Evolutionary conservation across 2,888 invertebrate species (phyloP).

Genomic region (Junonia oenone): DNA sequence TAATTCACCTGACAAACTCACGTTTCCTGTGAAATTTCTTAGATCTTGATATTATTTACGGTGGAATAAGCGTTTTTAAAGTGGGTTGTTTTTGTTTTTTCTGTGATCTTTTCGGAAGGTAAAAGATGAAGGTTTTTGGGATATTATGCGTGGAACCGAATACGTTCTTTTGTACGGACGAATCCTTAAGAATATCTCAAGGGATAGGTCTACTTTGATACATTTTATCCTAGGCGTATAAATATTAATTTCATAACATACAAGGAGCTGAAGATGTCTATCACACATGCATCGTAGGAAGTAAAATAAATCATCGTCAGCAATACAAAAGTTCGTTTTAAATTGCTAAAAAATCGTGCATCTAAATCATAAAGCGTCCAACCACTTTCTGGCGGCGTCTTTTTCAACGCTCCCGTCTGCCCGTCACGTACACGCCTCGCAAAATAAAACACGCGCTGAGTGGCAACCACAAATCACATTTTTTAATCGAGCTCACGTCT

Average conservation of each 20-base stretch:
- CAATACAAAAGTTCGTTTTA: constrained; percentile 6
- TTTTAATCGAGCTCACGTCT: constrained; percentile 76
- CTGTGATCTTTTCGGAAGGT: neutral
- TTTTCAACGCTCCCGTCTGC: constrained; percentile 44
- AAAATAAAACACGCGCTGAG: constrained; percentile 72
- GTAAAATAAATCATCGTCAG: neutral
- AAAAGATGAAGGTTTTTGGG: too few species aligned
- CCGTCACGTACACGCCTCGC: constrained; percentile 66
- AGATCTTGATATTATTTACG: neutral
- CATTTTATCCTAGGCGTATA: too few species aligned
- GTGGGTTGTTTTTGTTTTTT: neutral
- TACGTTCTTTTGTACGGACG: too few species aligned
- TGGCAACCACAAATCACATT: constrained; percentile 76
- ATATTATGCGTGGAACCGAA: too few species aligned
- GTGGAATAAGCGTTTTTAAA: neutral
- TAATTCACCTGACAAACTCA: constrained; percentile 3
- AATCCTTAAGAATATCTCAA: too few species aligned
- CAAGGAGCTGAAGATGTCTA: neutral
- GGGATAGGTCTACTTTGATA: too few species aligned
- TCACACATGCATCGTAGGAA: neutral
- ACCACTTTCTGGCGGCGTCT: constrained; percentile 22
- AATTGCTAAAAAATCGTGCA: constrained; percentile 23
- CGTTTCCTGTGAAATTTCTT: neutral
- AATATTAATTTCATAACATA: too few species aligned
- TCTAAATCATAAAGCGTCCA: constrained; percentile 26